Base-by-base conservation (phyloP, 2,797 vertebrate genomes). In the Smutsia temminckii region DNA sequence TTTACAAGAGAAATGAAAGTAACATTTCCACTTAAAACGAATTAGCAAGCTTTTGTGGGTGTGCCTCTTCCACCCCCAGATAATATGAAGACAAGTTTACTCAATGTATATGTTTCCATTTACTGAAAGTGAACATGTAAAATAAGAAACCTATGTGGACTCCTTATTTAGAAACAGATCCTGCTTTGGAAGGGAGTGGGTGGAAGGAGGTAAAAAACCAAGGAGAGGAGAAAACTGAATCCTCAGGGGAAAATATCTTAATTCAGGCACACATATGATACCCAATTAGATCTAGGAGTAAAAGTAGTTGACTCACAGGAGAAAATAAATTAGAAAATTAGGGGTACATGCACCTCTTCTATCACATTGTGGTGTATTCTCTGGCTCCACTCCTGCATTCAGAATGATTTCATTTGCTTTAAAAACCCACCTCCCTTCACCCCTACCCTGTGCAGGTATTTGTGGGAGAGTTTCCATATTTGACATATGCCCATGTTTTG, bases 11-110 rank as follows among this genome's bases (percentile, higher is more conserved):
- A 95, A 64, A 34, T 32, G 57, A 89, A 96, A 95, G 61, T 74
- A 80, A 86, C 71, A 37, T 95, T 97, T 96, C 92, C 93, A 61
- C 57, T 59, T 83, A 80, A 57, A 61, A 88, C 59, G 83, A 57
- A 51, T 55, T n/a, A 83, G 49, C 89, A 74, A 63, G 49, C 25
- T 71, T 78, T n/a, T 40, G 69, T 86, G 85, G 74, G 81, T 77
- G 80, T 64, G 34, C 23, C 29, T 32, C 78, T 80, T 21, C 78
- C 6, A 34, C 59, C 75, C 81, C 83, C 25, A 23, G 53, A 29
- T 68, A 71, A 81, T 27, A 46, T 40, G 81, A 91, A 81, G 93
- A 83, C 69, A 88, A 84, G 51, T 49, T 23, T 37, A 66, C 10
- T 66, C 20, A 29, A 0, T 75, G 34, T 68, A 13, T 37, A 16